Evolutionary conservation across 2,888 invertebrate genomes (phyloP), one percentile per base, ranked within the genome.

Genomic region (Oligia latruncula): DNA sequence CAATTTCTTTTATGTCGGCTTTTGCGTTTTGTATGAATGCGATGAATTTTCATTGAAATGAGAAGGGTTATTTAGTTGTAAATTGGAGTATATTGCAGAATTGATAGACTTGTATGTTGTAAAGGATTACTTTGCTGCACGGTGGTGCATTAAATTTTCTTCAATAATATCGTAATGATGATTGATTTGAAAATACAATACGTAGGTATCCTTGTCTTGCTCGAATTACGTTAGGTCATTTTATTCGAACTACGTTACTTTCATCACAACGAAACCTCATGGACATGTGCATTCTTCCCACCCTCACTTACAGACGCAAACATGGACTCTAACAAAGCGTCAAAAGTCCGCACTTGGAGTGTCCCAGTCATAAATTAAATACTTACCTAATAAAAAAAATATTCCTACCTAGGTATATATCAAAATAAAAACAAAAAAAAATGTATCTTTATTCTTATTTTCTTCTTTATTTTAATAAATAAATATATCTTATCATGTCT

Each of bases 1-100:
- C 72, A 72, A 77, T 87, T 80, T 80, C 71, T 75, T 77, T 83
- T 64, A 67, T 62, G 29, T 66, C 15, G 29, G 20, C 23, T 60
- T 60, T 74, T 64, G 52, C 62, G 67, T 83, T 62, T 66, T 20
- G 0, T 11, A 35, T 70, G 29, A 82, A 58, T 46, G 35, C 13
- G 35, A 40, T 20, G 40, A 52, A 17, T 70, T 71, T 52, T 43
- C 60, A 13, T 66, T 64, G 60, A 52, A 62, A 64, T n/a, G 23
- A 46, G 35, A 58, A 40, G 11, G 9, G 17, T 52, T 40, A 15
- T 64, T 83, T 55, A 17, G 49, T 29, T 49, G 9, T 58, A 17
- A 29, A 29, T 23, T 23, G 4, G 4, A 60, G 55, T 43, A 52
- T 29, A 67, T 55, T 64, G 29, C 29, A 9, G 29, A 40, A 46